Conservation (phyloP, 2,113 vertebrate species). For the Bambusicola thoracicus region DNA sequence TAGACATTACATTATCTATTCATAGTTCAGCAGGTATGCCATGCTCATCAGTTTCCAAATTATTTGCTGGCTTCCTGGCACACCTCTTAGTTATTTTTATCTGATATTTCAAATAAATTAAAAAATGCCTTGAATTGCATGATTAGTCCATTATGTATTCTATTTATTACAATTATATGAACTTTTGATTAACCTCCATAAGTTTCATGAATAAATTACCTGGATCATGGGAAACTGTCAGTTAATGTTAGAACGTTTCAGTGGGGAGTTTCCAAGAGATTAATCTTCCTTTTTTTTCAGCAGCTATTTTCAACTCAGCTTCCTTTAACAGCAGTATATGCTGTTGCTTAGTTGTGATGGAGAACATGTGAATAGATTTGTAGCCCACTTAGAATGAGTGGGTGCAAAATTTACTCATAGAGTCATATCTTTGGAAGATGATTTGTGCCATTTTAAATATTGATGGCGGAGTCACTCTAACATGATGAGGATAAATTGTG, state of each 20-base stretch:
- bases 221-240: slow-evolving; percentile 71
- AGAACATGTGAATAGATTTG: neutral
- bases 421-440: neutral
- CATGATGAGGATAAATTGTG: slow-evolving; percentile 11
- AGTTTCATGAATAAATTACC: slow-evolving; percentile 79
- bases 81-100: slow-evolving; percentile 79
- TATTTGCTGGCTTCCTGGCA: slow-evolving; percentile 75
- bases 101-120: slow-evolving; percentile 78
- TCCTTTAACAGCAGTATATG: slow-evolving; percentile 4
- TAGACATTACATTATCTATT: slow-evolving; percentile 64
- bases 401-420: slow-evolving; percentile 50
- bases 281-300: slow-evolving; percentile 49
- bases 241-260: slow-evolving; percentile 61
- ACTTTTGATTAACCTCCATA: slow-evolving; percentile 76
- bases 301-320: slow-evolving; percentile 8
- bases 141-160: slow-evolving; percentile 77
- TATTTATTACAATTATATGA: slow-evolving; percentile 77
- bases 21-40: slow-evolving; percentile 72
- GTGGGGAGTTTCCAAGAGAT: slow-evolving; percentile 65
- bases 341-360: neutral
- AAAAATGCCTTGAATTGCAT: slow-evolving; percentile 77
- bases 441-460: slow-evolving; percentile 49
- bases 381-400: neutral
- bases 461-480: neutral
- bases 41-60: slow-evolving; percentile 75